Percentiles rank a stretch among this genome's conserved stretches.
Conservation (phyloP, 2,113 vertebrate species). For the Phaetusa simplex region DNA sequence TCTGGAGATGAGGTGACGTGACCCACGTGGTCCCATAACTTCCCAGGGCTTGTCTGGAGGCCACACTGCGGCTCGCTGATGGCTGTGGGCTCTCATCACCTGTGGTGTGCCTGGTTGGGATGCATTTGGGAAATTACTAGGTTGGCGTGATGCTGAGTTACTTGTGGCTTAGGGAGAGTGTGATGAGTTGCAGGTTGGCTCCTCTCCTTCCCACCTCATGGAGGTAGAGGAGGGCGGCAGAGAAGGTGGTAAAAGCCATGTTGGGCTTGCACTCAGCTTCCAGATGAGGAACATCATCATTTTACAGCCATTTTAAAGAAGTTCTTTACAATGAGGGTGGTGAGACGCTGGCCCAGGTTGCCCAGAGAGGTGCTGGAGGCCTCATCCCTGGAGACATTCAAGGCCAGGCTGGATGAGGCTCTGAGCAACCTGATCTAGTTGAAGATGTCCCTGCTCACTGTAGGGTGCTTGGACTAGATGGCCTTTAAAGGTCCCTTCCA, state of each 20-base stretch:
- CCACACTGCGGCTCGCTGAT: rapidly evolving
- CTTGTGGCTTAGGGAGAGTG: neutral
- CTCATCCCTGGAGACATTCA: too few relatives aligned
- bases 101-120: neutral
- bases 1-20: neutral
- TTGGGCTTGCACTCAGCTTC: neutral
- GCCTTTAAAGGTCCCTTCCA: too few relatives aligned
- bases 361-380: too few relatives aligned
- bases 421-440: too few relatives aligned
- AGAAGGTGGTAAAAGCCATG: rapidly evolving
- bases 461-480: too few relatives aligned
- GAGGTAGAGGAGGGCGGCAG: neutral
- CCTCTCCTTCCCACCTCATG: neutral
- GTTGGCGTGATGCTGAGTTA: neutral
- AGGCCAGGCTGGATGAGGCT: too few relatives aligned
- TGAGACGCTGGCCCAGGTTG: too few relatives aligned
- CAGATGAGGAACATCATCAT: neutral
- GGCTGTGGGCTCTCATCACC: neutral
- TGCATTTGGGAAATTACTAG: neutral
- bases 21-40: neutral
- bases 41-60: neutral
- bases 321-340: too few relatives aligned
- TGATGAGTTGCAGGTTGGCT: neutral
- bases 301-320: neutral
- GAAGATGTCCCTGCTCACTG: too few relatives aligned